Percentiles rank a stretch among this genome's conserved stretches.
These are phyloP conservation scores for Clarias fuscus DNA, from an alignment of 2,797 vertebrate genomes.

Conservation along the genomic window DNA sequence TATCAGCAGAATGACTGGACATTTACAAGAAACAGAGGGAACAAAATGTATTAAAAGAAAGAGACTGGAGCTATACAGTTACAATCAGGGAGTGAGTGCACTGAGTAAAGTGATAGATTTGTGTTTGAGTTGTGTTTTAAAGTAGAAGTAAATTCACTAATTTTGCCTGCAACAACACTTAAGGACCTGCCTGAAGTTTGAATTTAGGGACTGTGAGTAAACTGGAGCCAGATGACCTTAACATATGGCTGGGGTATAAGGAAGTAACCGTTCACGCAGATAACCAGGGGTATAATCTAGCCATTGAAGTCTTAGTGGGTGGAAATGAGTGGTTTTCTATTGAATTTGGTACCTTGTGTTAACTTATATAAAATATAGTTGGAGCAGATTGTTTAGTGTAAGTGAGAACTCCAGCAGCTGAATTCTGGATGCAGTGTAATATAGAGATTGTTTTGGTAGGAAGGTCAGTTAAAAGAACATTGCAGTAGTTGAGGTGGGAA, in stretches of 20 bases:
- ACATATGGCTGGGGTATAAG: not conserved
- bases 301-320: conserved; percentile 7
- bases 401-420: not conserved
- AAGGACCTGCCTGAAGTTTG: not conserved
- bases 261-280: not conserved
- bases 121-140: not conserved
- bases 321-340: conserved; percentile 3
- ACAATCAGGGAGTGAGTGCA: not conserved
- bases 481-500: not conserved
- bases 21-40: not conserved
- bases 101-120: not conserved
- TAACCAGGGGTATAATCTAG: not conserved
- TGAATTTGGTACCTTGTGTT: conserved; percentile 1
- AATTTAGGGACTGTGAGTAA: conserved; percentile 13
- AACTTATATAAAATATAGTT: not conserved
- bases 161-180: not conserved
- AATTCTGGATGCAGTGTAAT: not conserved
- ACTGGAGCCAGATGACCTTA: conserved; percentile 8
- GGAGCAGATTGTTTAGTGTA: not conserved
- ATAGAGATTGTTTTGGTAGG: not conserved
- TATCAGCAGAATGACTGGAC: not conserved
- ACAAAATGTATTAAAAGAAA: not conserved
- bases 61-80: not conserved
- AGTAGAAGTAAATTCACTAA: not conserved
- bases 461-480: not conserved